Conservation (phyloP, 2,113 vertebrate genomes). For the Macquaria ambigua region DNA sequence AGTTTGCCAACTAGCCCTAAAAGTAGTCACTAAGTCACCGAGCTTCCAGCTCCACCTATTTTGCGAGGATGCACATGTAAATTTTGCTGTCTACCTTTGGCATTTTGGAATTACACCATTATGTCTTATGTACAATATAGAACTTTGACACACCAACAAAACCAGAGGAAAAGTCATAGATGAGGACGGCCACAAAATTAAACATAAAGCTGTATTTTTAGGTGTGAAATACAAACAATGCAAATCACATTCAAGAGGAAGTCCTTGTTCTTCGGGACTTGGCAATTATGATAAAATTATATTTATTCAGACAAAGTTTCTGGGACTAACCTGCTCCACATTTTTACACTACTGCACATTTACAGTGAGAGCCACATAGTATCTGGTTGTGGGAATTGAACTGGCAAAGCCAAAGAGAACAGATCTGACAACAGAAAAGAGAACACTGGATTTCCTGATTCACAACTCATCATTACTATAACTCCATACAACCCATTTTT, state of each 20-base stretch:
- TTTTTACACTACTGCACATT: neutral
- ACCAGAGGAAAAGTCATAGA: neutral
- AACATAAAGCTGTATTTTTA: neutral
- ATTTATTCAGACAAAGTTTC: neutral
- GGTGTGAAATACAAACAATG: neutral
- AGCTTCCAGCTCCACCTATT: neutral
- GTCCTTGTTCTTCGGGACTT: neutral
- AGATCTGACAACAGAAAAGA: neutral
- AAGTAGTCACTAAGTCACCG: too few species aligned
- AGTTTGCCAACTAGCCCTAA: neutral
- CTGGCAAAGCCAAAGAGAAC: neutral
- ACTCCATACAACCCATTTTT: neutral
- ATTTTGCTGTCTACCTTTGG: neutral
- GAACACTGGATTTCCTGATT: neutral
- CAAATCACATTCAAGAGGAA: neutral
- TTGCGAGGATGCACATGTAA: neutral
- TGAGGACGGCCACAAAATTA: neutral
- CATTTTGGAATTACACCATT: neutral
- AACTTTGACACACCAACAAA: neutral
- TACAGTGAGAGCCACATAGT: neutral
- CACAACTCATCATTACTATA: neutral
- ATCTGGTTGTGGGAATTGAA: neutral
- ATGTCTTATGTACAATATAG: neutral
- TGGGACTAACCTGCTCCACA: neutral
- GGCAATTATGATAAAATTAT: too few species aligned